Evolutionary conservation across 2,797 vertebrate species (phyloP).

Genomic region (Neoniphon sammara): DNA sequence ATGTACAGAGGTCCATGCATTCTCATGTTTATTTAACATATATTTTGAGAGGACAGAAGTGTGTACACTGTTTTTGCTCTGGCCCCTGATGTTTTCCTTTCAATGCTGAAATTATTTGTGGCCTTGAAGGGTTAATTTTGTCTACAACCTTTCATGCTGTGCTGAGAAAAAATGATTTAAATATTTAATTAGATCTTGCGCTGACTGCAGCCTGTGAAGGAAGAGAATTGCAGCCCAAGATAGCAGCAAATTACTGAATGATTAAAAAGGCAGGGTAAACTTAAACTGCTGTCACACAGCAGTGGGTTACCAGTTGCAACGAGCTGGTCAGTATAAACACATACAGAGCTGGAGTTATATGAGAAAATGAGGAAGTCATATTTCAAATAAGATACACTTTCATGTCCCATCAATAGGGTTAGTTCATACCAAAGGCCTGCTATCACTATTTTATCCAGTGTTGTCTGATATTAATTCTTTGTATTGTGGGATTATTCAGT

Average conservation of each 20-base stretch:
- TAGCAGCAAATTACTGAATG: conserved; percentile 81
- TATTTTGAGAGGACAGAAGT: neutral
- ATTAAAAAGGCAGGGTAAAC: conserved; percentile 76
- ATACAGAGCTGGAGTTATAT: conserved; percentile 9
- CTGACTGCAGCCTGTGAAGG: conserved; percentile 68
- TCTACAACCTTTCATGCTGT: conserved; percentile 62
- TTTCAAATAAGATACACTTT: neutral
- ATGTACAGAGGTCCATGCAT: too few species aligned
- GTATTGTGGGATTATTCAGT: conserved; percentile 27
- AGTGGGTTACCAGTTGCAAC: conserved; percentile 29
- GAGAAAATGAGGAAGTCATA: neutral
- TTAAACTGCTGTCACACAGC: conserved; percentile 59
- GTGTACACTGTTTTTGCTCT: neutral
- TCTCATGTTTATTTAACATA: too few species aligned
- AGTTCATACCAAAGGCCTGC: neutral
- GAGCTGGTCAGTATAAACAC: conserved; percentile 32
- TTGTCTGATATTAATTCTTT: conserved; percentile 18
- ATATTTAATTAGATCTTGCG: conserved; percentile 78
- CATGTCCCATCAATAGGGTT: neutral
- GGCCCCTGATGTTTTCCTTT: neutral
- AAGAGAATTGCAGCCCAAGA: conserved; percentile 76
- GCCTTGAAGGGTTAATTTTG: conserved; percentile 61
- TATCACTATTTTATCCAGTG: neutral
- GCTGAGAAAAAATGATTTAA: conserved; percentile 63
- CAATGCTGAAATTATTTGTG: conserved; percentile 20